Percentiles rank a stretch among this genome's conserved stretches.
These are phyloP conservation scores for Pardosa pseudoannulata DNA, from an alignment of 2,888 invertebrate genomes.

Conservation along the genomic window DNA sequence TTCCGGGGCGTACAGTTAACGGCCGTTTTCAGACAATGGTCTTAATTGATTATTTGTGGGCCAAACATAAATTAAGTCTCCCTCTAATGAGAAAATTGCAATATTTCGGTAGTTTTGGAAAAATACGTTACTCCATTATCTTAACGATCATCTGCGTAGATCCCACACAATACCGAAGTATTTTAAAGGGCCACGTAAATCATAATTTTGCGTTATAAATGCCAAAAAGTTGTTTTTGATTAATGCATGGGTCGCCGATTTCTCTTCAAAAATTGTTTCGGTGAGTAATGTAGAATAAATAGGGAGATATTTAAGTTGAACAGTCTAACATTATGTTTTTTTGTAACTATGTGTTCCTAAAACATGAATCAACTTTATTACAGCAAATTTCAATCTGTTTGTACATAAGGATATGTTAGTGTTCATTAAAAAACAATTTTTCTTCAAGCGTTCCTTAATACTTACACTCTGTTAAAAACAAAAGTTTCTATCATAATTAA, in stretches of 20 bases:
- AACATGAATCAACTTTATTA: no score
- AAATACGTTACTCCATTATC: conserved; percentile 54
- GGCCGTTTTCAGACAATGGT: conserved; percentile 60
- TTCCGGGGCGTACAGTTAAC: conserved; percentile 27
- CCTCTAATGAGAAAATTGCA: conserved; percentile 65
- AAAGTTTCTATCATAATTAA: no score
- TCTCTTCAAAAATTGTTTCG: not conserved
- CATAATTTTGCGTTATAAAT: not conserved
- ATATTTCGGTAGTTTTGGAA: conserved; percentile 48
- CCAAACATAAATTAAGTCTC: conserved; percentile 53
- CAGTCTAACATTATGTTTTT: no score
- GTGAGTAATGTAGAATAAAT: no score
- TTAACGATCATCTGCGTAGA: conserved; percentile 51
- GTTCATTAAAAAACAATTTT: no score
- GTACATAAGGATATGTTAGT: no score
- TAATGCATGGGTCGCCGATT: not conserved
- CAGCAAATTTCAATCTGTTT: no score
- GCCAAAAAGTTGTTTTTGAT: not conserved
- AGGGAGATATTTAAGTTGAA: no score
- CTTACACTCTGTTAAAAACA: no score
- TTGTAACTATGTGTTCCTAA: no score
- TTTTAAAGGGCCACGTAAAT: not conserved
- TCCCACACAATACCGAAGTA: not conserved
- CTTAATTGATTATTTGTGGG: conserved; percentile 69
- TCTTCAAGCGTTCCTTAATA: no score